Conservation (phyloP, 2,888 invertebrate genomes). For the Dryobotodes eremita region DNA sequence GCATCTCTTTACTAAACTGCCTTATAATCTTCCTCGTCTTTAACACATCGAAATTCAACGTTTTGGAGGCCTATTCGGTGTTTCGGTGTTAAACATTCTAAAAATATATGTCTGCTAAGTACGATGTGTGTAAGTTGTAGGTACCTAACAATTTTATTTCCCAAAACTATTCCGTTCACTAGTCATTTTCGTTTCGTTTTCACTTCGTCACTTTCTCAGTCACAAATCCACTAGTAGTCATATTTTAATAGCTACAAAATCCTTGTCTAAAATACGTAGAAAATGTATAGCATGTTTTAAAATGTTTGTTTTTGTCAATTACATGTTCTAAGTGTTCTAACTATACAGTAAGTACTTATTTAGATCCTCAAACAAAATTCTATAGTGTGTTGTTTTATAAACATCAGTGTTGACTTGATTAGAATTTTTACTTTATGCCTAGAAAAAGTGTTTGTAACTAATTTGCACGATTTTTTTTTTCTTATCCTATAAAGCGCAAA, state of each 20-base stretch:
- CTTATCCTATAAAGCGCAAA: not conserved
- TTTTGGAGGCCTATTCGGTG: constrained; percentile 72
- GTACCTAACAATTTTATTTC: not conserved
- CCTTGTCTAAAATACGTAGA: not conserved
- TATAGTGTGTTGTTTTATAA: not conserved
- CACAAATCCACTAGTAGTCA: not conserved
- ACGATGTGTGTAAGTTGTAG: constrained; percentile 21
- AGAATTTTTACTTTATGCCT: not conserved
- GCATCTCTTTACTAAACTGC: constrained; percentile 57
- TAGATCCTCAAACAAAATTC: not conserved
- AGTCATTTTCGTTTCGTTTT: constrained; percentile 1
- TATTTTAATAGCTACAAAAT: not conserved
- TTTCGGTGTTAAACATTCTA: constrained; percentile 62
- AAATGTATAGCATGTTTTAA: not conserved
- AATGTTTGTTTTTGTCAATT: constrained; percentile 20
- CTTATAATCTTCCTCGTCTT: constrained; percentile 66
- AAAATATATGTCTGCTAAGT: constrained; percentile 34
- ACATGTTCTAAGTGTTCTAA: not conserved
- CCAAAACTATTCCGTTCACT: not conserved
- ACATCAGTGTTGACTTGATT: constrained; percentile 7
- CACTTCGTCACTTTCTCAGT: not conserved
- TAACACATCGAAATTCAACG: constrained; percentile 74
- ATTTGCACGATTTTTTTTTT: not conserved
- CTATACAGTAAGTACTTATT: constrained; percentile 4
- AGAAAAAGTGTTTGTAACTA: not conserved